These are phyloP conservation scores for Helicolenus hilgendorfi DNA, from an alignment of 2,797 vertebrate genomes.

Conservation along the genomic window DNA sequence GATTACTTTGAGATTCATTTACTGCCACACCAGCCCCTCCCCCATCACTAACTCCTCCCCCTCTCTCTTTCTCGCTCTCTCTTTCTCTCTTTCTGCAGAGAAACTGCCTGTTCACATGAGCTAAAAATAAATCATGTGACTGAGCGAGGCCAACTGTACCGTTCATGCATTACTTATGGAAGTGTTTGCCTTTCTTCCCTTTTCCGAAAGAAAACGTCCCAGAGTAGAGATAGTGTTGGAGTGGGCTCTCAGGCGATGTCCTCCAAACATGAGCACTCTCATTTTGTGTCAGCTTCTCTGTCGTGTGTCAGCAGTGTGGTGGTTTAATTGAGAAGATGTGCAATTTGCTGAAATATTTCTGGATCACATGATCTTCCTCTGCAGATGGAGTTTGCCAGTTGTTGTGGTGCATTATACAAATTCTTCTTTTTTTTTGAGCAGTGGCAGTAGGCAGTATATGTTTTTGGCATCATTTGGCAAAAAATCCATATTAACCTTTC, in stretches of 20 bases:
- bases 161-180: constrained; percentile 90
- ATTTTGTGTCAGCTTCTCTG: not conserved
- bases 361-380: not conserved
- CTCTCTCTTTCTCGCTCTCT: constrained; percentile 47
- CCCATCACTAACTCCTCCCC: constrained; percentile 40
- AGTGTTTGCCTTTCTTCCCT: constrained; percentile 79
- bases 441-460: too few relatives aligned
- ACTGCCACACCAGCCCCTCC: constrained; percentile 63
- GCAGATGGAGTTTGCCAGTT: not conserved
- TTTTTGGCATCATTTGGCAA: too few relatives aligned
- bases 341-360: not conserved
- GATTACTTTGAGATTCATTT: constrained; percentile 77
- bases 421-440: not conserved
- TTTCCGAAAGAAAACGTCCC: constrained; percentile 20
- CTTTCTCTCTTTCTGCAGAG: constrained; percentile 61
- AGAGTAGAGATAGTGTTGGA: constrained; percentile 25
- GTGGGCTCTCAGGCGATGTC: constrained; percentile 33
- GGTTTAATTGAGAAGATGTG: not conserved
- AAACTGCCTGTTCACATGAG: constrained; percentile 84
- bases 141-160: constrained; percentile 77
- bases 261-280: constrained; percentile 37
- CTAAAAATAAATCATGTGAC: constrained; percentile 89
- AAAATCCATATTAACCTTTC: too few relatives aligned
- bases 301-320: not conserved
- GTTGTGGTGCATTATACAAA: not conserved